These are phyloP conservation scores for Brachionus manjavacas DNA, from an alignment of 1,140 invertebrate genomes.

Conservation along the genomic window DNA sequence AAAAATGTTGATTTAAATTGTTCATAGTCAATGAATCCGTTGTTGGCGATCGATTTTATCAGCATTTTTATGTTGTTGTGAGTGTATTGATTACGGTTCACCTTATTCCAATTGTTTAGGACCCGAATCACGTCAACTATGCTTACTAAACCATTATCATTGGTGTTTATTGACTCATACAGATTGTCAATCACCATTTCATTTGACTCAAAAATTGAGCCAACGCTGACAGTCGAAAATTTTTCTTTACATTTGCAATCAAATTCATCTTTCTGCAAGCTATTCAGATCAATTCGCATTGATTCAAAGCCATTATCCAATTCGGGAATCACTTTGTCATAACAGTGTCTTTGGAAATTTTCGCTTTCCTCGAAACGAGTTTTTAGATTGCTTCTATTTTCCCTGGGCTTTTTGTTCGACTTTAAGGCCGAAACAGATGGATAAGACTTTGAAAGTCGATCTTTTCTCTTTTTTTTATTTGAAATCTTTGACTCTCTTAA, in stretches of 20 bases:
- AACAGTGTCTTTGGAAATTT: neutral
- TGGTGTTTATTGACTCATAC: neutral
- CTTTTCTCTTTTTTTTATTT: neutral
- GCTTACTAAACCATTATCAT: neutral
- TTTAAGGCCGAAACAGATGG: neutral
- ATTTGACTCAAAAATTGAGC: slow-evolving; percentile 7
- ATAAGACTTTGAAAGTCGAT: neutral
- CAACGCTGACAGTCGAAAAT: neutral
- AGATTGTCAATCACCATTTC: slow-evolving; percentile 29
- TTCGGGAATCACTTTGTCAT: neutral
- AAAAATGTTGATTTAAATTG: slow-evolving; percentile 22
- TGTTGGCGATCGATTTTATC: neutral
- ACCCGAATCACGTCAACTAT: neutral
- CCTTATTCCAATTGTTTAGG: neutral
- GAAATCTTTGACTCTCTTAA: neutral
- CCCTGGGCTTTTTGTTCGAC: neutral
- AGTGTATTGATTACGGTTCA: neutral
- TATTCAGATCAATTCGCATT: slow-evolving; percentile 10
- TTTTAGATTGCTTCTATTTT: neutral
- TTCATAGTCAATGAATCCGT: slow-evolving; percentile 5
- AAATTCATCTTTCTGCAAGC: neutral
- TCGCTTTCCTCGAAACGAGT: neutral
- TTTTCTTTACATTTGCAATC: slow-evolving; percentile 13
- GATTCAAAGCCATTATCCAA: slow-evolving; percentile 27
- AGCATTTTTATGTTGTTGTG: neutral